These are phyloP conservation scores for Sebastiscus tertius DNA, from an alignment of 2,797 vertebrate genomes.

Conservation along the genomic window DNA sequence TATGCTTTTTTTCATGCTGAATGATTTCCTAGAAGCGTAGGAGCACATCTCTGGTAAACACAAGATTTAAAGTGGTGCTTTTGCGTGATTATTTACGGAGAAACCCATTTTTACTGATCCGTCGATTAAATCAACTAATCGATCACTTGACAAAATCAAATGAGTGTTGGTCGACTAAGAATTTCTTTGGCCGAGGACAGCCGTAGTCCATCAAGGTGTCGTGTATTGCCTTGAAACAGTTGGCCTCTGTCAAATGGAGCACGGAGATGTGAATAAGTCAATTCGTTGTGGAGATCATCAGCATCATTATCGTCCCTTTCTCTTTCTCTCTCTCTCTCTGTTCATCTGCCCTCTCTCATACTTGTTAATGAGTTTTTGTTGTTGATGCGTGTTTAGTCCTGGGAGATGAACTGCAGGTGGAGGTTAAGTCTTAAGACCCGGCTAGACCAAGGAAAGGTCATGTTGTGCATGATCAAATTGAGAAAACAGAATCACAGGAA, in stretches of 20 bases:
- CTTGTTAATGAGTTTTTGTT: conserved; percentile 30
- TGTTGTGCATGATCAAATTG: conserved; percentile 34
- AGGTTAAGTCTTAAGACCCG: conserved; percentile 19
- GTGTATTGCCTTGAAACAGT: neutral
- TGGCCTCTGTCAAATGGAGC: neutral
- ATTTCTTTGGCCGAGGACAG: too few relatives aligned
- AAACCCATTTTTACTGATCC: too few relatives aligned
- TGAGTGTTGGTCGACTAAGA: too few relatives aligned
- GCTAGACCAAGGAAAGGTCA: conserved; percentile 34
- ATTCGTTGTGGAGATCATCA: neutral
- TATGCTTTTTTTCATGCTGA: too few relatives aligned
- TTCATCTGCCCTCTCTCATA: neutral
- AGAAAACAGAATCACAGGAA: neutral
- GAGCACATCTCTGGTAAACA: too few relatives aligned
- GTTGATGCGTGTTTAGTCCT: neutral
- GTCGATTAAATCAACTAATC: too few relatives aligned
- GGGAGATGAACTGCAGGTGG: conserved; percentile 22
- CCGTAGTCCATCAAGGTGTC: neutral
- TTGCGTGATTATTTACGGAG: too few relatives aligned
- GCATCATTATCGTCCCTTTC: neutral
- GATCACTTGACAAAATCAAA: rapidly evolving
- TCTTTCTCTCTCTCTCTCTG: neutral
- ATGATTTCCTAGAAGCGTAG: too few relatives aligned
- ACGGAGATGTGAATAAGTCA: neutral
- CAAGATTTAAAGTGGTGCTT: too few relatives aligned